A percentile compares a stretch with the other conserved stretches of the same genome.
Conservation (phyloP, 2,113 vertebrate species). For the Syngnathus typhle region DNA sequence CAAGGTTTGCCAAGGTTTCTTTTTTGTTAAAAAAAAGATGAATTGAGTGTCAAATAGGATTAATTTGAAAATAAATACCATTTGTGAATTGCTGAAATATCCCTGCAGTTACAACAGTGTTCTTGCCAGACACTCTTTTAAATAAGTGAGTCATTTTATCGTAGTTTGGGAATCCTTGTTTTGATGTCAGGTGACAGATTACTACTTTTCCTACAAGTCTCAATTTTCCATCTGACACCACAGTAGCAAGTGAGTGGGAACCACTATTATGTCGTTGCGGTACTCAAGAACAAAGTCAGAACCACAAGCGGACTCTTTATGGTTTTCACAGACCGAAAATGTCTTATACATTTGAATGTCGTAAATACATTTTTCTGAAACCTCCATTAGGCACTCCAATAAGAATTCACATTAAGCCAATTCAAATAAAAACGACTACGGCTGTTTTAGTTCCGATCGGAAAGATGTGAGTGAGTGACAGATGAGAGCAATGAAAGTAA, state of each 20-base stretch:
- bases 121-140: neutral
- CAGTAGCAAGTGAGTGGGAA: conserved; percentile 19
- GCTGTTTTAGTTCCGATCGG: conserved; percentile 60
- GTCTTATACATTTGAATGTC: conserved; percentile 55
- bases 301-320: conserved; percentile 27
- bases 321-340: conserved; percentile 47
- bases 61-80: no score
- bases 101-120: neutral
- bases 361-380: conserved; percentile 48
- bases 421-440: conserved; percentile 44
- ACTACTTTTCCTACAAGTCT: conserved; percentile 5
- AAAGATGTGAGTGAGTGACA: conserved; percentile 60
- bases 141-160: neutral
- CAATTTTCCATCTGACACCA: conserved; percentile 3
- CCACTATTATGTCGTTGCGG: conserved; percentile 21
- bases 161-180: conserved; percentile 3
- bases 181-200: conserved; percentile 22
- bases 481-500: conserved; percentile 68
- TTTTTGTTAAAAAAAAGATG: no score
- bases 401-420: conserved; percentile 40
- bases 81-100: neutral
- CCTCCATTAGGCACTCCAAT: conserved; percentile 51
- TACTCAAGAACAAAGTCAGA: conserved; percentile 50
- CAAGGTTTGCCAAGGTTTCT: no score
- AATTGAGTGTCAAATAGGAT: neutral